Conservation (phyloP, 1,140 invertebrate genomes). For the Trichonephila clavipes region DNA sequence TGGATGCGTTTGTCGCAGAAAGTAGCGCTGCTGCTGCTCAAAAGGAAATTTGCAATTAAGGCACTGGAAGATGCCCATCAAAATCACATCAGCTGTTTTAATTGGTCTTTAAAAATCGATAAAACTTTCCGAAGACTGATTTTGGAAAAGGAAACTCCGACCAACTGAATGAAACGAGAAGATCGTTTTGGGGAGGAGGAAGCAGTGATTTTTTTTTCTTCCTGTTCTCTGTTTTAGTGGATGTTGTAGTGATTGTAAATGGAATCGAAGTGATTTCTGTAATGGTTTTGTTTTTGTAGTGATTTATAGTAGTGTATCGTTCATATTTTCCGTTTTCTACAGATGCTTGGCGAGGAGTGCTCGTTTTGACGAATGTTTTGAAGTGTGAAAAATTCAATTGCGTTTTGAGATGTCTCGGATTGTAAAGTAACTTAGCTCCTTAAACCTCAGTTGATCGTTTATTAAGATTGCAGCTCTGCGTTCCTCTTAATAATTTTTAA, state of each 20-base stretch:
- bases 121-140: conserved; percentile 4
- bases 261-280: not conserved
- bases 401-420: no score
- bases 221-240: not conserved
- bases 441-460: no score
- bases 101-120: conserved; percentile 41
- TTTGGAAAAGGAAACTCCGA: not conserved
- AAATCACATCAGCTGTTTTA: conserved; percentile 47
- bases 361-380: no score
- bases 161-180: not conserved
- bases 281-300: not conserved
- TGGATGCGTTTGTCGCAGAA: not conserved
- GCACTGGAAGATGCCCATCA: not conserved
- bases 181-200: not conserved
- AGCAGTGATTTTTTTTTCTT: not conserved
- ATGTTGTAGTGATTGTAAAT: not conserved
- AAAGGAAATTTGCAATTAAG: conserved; percentile 32
- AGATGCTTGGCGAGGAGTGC: no score
- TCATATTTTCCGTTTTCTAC: no score
- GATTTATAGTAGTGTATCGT: no score
- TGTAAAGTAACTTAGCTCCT: no score
- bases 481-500: no score
- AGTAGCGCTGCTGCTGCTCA: no score
- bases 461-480: no score
- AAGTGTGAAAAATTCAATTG: no score